Evolutionary conservation across 1,140 invertebrate species (phyloP).

Genomic region (Zaprionus nigranus): DNA sequence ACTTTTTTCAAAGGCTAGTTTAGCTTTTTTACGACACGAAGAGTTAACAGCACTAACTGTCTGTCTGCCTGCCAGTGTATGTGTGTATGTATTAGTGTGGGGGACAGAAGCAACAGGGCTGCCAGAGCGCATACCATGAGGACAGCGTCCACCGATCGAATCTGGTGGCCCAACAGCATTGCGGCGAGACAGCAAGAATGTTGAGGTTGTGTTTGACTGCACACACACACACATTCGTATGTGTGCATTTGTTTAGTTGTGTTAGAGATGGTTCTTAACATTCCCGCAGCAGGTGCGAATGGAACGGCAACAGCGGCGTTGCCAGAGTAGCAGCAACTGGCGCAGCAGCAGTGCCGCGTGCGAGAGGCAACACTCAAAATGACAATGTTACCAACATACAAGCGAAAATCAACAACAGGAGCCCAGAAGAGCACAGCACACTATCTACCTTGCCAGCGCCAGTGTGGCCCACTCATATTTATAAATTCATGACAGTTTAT

Average conservation of each 20-base stretch:
- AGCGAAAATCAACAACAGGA: constrained; percentile 66
- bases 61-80: neutral
- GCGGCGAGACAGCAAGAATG: constrained; percentile 40
- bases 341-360: constrained; percentile 34
- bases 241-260: neutral
- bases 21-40: no score
- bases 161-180: constrained; percentile 48
- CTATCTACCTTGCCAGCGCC: constrained; percentile 4
- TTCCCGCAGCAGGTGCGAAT: constrained; percentile 38
- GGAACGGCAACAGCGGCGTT: constrained; percentile 58
- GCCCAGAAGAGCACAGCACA: constrained; percentile 32
- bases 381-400: constrained; percentile 81
- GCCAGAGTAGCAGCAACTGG: constrained; percentile 58
- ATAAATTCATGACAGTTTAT: constrained; percentile 82
- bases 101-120: constrained; percentile 23
- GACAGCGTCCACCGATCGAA: constrained; percentile 38
- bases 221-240: neutral
- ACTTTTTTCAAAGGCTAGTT: no score
- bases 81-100: neutral
- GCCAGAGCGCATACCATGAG: constrained; percentile 40
- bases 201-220: constrained; percentile 32
- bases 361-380: constrained; percentile 62
- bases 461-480: constrained; percentile 54
- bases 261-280: constrained; percentile 35
- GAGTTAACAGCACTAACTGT: no score